Percentiles rank a stretch among this genome's conserved stretches.
These are phyloP conservation scores for Spinus olivaceus DNA, from an alignment of 2,797 vertebrate genomes.

Conservation along the genomic window DNA sequence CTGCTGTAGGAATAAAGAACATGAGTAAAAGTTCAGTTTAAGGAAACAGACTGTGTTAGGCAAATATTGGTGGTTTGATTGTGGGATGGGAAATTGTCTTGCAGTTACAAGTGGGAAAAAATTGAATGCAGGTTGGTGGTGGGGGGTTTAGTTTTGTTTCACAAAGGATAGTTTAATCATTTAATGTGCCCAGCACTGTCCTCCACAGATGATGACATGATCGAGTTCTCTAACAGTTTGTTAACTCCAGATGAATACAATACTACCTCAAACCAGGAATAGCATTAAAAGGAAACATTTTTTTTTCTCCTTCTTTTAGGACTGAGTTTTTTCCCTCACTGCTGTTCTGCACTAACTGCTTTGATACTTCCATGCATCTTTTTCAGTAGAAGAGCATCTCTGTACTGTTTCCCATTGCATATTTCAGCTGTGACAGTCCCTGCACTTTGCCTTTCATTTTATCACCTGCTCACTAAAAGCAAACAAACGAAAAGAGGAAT, in stretches of 20 bases:
- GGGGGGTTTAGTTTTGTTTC: slow-evolving; percentile 59
- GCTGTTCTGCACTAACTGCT: slow-evolving; percentile 83
- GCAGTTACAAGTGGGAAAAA: neutral
- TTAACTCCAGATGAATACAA: slow-evolving; percentile 70
- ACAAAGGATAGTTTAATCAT: slow-evolving; percentile 50
- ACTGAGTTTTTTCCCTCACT: slow-evolving; percentile 78
- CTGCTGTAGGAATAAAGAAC: slow-evolving; percentile 22
- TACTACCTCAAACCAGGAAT: slow-evolving; percentile 74
- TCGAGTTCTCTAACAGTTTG: slow-evolving; percentile 68
- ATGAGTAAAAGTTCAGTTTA: neutral
- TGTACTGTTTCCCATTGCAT: slow-evolving; percentile 82
- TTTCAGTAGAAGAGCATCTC: slow-evolving; percentile 82
- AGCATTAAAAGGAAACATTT: slow-evolving; percentile 34
- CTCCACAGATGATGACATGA: slow-evolving; percentile 45
- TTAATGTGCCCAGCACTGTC: slow-evolving; percentile 51
- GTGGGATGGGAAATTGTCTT: neutral
- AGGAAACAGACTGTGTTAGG: neutral
- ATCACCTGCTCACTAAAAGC: slow-evolving; percentile 78
- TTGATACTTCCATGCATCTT: slow-evolving; percentile 80
- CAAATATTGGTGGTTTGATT: neutral
- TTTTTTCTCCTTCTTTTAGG: slow-evolving; percentile 73
- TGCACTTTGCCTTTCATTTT: slow-evolving; percentile 82
- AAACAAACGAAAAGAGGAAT: slow-evolving; percentile 65
- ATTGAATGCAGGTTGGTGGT: slow-evolving; percentile 17
- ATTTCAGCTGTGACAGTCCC: slow-evolving; percentile 82